Evolutionary conservation across 2,888 invertebrate genomes (phyloP), one percentile per base, ranked within the genome.

Genomic region (Tanytarsus gracilentus): DNA sequence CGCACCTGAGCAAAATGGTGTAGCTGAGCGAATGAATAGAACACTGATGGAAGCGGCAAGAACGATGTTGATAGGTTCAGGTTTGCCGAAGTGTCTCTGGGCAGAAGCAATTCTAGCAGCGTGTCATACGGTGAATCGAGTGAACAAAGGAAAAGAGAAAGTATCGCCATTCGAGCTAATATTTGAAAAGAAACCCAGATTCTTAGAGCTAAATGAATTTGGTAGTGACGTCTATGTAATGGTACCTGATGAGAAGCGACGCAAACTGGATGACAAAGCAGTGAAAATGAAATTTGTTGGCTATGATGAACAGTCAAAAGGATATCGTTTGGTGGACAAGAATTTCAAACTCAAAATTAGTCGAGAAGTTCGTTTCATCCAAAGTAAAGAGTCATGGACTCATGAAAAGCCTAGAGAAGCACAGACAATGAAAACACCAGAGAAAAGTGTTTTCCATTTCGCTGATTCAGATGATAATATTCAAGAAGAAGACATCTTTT

Each of bases 81-180:
- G 64, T 8, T 40, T 68, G 7, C 61, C 64, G 4, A 40, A 65
- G 9, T 40, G 30, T 5, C 66, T 67, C 55, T 69, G 68, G 66
- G 67, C 66, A 33, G 69, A 69, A 61, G 67, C 69, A n/a, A 64
- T 67, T 2, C 62, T 61, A 14, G 65, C 66, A 9, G 67, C 66
- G 14, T 62, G 63, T 33, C 64, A 66, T 48, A 50, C 66, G 14
- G 65, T 65, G 60, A 69, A 69, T 48, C 58, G 64, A 4, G 16
- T 53, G 1, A 6, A 1, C 4, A 33, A 21, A 16, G 4, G 1
- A 11, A 33, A 6, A 30, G 3, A 29, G 7, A 8, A 16, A n/a
- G 3, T 4, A 16, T 51, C 53, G 2, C 36, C 53, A 21, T 23
- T 23, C 16, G 53, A 53, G 14, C 2, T 5, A 4, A 23, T 33